A percentile compares a stretch with the other conserved stretches of the same genome.
Conservation (phyloP, 2,113 vertebrate species). For the Dryoscopus gambensis region DNA sequence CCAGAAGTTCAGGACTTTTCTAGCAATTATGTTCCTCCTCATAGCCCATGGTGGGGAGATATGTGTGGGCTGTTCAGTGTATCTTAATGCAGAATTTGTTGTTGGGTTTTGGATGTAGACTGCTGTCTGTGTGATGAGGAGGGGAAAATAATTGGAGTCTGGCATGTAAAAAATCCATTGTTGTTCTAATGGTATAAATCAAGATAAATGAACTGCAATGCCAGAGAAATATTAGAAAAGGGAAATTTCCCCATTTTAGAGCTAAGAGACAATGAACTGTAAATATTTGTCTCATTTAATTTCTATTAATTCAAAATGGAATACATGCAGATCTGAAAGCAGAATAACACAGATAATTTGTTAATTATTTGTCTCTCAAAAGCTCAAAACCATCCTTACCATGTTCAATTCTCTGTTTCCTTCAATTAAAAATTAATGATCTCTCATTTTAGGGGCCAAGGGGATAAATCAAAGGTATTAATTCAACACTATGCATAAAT, state of each 20-base stretch:
- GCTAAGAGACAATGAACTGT: neutral
- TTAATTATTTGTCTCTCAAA: neutral
- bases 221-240: neutral
- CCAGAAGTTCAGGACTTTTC: neutral
- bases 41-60: neutral
- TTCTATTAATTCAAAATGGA: neutral
- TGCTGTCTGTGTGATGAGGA: neutral
- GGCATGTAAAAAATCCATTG: neutral
- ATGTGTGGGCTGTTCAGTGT: fast-evolving
- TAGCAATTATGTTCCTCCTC: neutral
- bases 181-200: neutral
- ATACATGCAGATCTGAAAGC: neutral
- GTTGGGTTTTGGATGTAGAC: neutral
- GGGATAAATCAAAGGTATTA: neutral
- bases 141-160: neutral
- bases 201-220: neutral
- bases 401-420: neutral
- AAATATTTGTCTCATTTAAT: neutral
- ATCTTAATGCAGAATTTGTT: neutral
- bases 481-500: neutral
- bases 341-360: neutral
- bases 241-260: neutral
- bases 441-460: neutral
- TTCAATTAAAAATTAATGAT: neutral
- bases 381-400: neutral